These are phyloP conservation scores for Platichthys flesus DNA, from an alignment of 2,113 vertebrate genomes.

Conservation along the genomic window DNA sequence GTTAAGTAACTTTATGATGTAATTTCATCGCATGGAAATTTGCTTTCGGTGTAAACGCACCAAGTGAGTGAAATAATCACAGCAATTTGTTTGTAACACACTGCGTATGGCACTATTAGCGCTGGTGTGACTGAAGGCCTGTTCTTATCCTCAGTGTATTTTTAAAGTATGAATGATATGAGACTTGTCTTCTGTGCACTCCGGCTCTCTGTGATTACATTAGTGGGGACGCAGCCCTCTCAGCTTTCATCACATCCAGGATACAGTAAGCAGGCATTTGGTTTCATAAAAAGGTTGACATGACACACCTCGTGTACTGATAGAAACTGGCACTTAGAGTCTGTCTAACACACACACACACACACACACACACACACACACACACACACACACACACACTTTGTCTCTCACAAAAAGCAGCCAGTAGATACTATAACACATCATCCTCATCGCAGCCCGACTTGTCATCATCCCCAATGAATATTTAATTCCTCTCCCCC, in stretches of 20 bases:
- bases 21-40: too few relatives aligned
- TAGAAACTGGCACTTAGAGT: conserved; percentile 54
- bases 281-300: conserved; percentile 69
- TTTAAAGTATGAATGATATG: conserved; percentile 11
- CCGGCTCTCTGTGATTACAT: conserved; percentile 43
- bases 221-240: conserved; percentile 32
- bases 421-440: conserved; percentile 66
- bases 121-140: conserved; percentile 11
- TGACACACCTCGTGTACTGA: conserved; percentile 64
- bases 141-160: conserved; percentile 3
- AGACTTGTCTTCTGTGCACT: conserved; percentile 9
- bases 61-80: too few relatives aligned
- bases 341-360: background rate
- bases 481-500: conserved; percentile 71
- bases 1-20: too few relatives aligned
- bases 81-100: background rate
- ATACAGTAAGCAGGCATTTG: conserved; percentile 46
- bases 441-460: conserved; percentile 37
- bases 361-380: background rate
- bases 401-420: conserved; percentile 43
- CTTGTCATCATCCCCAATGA: conserved; percentile 65
- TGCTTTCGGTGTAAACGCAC: too few relatives aligned
- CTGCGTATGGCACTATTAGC: background rate
- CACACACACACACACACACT: conserved; percentile 4
- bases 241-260: conserved; percentile 54